These are phyloP conservation scores for Solenopsis invicta DNA, from an alignment of 1,140 invertebrate genomes.

Conservation along the genomic window DNA sequence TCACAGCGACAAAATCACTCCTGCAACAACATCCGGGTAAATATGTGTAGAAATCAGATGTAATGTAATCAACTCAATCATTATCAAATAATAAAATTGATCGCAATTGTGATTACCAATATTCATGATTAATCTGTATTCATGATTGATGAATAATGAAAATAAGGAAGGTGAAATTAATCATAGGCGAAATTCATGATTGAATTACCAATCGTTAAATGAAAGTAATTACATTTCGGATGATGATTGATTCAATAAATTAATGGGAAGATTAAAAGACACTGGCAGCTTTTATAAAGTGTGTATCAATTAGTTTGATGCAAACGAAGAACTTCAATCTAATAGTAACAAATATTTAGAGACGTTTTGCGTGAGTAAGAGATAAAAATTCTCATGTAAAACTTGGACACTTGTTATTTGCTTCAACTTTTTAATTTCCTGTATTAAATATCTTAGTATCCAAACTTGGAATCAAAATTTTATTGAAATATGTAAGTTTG, in stretches of 20 bases:
- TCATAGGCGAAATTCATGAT: background rate
- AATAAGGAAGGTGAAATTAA: constrained; percentile 1
- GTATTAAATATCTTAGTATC: constrained; percentile 20
- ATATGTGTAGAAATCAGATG: background rate
- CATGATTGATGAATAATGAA: constrained; percentile 30
- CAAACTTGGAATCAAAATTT: constrained; percentile 32
- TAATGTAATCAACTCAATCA: constrained; percentile 13
- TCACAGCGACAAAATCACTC: background rate
- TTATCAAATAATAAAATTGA: constrained; percentile 2
- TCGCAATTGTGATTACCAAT: background rate
- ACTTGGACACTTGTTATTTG: background rate
- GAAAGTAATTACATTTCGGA: constrained; percentile 6
- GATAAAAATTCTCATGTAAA: constrained; percentile 10
- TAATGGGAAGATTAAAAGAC: background rate
- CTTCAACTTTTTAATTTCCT: constrained; percentile 24
- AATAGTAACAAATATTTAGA: constrained; percentile 11
- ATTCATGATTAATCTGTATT: constrained; percentile 12
- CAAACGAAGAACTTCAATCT: background rate
- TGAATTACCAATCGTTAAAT: constrained; percentile 1
- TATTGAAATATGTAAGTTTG: constrained; percentile 5
- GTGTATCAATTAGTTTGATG: background rate
- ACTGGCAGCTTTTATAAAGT: background rate
- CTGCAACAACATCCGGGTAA: background rate
- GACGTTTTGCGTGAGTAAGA: background rate
- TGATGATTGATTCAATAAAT: constrained; percentile 13